phyloP scores from a whole-genome alignment of 2,888 invertebrate genomes.

The Stegana nigrithorax region DNA sequence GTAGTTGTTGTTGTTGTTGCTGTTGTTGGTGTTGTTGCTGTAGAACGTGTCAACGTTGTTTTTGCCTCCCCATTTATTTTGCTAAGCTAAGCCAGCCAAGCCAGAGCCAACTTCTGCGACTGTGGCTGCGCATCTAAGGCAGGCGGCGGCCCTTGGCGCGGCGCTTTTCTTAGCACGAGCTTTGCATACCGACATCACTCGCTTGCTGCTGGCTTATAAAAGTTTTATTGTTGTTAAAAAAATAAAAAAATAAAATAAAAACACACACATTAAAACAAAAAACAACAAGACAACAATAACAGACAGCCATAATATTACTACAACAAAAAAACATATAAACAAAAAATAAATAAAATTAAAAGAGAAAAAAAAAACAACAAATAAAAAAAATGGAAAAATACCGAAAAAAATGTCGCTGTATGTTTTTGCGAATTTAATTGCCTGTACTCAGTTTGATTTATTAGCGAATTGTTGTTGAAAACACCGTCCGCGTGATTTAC shows the following conservation, averaged over 20 bases:
- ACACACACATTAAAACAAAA: neutral
- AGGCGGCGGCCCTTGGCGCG: constrained; percentile 49
- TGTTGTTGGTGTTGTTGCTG: constrained; percentile 36
- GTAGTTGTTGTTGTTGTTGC: constrained; percentile 22
- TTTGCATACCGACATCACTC: constrained; percentile 54
- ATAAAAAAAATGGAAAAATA: constrained; percentile 6
- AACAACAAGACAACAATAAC: neutral
- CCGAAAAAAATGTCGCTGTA: constrained; percentile 38
- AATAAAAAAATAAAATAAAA: neutral
- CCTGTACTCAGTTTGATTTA: constrained; percentile 57
- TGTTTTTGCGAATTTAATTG: constrained; percentile 59
- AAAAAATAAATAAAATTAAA: too few relatives aligned
- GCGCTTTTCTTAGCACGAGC: constrained; percentile 57
- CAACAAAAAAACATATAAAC: too few relatives aligned
- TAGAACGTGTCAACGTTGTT: constrained; percentile 54
- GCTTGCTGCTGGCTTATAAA: constrained; percentile 19
- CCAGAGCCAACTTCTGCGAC: neutral
- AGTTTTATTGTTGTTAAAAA: neutral
- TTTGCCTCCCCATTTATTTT: constrained; percentile 21
- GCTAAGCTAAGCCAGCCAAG: constrained; percentile 25
- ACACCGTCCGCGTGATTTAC: neutral
- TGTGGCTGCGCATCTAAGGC: neutral
- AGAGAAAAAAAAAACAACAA: neutral
- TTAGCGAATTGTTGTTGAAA: constrained; percentile 52
- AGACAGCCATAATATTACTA: too few relatives aligned